These are phyloP conservation scores for Goniozus legneri DNA, from an alignment of 1,140 invertebrate genomes.

Conservation along the genomic window DNA sequence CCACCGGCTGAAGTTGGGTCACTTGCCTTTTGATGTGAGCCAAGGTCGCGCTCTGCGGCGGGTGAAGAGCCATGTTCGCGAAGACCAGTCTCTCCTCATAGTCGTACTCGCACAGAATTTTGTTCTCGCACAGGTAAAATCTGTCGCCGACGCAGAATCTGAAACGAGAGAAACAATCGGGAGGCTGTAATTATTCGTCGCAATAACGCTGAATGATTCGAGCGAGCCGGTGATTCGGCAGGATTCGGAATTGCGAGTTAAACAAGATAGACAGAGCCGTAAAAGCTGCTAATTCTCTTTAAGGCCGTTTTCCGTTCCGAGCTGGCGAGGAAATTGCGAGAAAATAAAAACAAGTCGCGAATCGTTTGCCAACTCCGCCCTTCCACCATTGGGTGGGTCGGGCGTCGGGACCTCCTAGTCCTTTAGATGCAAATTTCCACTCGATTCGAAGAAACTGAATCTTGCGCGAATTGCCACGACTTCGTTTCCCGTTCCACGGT, in stretches of 20 bases:
- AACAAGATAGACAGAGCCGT: conserved; percentile 26
- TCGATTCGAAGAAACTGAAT: conserved; percentile 25
- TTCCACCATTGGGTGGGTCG: conserved; percentile 11
- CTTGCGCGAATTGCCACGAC: conserved; percentile 17
- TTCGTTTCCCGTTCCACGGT: background rate
- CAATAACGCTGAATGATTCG: background rate
- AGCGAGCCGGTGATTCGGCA: background rate
- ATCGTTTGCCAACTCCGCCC: conserved; percentile 9
- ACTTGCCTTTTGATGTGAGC: conserved; percentile 85
- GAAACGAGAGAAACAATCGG: conserved; percentile 43
- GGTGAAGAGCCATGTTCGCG: conserved; percentile 84
- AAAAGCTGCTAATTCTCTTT: conserved; percentile 46
- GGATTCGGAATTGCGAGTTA: conserved; percentile 14
- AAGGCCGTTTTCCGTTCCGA: conserved; percentile 40
- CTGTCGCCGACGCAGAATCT: conserved; percentile 94
- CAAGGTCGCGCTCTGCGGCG: conserved; percentile 65
- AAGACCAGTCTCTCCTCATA: conserved; percentile 89
- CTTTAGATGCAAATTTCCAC: conserved; percentile 43
- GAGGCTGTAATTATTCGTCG: too few species aligned
- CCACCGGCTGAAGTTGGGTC: conserved; percentile 66
- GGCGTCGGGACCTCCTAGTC: conserved; percentile 30
- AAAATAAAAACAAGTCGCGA: conserved; percentile 42
- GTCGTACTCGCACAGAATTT: conserved; percentile 91
- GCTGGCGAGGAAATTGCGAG: conserved; percentile 42
- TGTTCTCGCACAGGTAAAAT: conserved; percentile 90